These are phyloP conservation scores for Otolemur garnettii DNA, from an alignment of 2,113 vertebrate genomes.

Conservation along the genomic window DNA sequence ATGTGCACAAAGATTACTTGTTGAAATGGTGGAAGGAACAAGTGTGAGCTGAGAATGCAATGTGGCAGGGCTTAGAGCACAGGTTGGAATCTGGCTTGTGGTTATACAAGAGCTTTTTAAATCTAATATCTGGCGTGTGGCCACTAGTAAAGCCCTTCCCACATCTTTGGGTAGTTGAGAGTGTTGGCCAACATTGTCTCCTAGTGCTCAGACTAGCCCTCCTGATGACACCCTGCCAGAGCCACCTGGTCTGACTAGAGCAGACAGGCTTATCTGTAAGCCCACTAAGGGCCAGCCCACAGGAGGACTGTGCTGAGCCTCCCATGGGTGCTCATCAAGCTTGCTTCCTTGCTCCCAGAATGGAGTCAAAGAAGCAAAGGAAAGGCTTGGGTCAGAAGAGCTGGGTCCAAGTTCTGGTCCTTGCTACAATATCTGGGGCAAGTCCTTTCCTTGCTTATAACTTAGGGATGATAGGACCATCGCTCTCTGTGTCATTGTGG, in stretches of 20 bases:
- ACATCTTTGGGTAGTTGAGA: neutral
- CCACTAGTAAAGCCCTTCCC: neutral
- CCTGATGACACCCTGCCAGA: neutral
- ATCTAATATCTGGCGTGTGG: neutral
- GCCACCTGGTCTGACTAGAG: neutral
- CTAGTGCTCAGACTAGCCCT: neutral
- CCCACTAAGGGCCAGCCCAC: neutral
- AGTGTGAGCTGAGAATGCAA: neutral
- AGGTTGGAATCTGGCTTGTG: neutral
- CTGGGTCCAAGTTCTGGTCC: neutral
- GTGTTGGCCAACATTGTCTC: neutral
- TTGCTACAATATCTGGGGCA: neutral
- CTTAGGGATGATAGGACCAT: neutral
- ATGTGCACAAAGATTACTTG: neutral
- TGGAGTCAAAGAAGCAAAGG: neutral
- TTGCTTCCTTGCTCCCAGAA: neutral
- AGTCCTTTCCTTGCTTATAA: neutral
- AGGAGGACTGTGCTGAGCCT: neutral
- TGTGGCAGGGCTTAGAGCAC: neutral
- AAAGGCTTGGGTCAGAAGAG: neutral
- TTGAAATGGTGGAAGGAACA: neutral
- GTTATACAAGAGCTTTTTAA: neutral
- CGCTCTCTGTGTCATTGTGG: neutral
- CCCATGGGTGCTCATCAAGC: neutral
- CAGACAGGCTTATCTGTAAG: neutral